phyloP scores from a whole-genome alignment of 1,140 invertebrate species.

The Cotesia glomerata region DNA sequence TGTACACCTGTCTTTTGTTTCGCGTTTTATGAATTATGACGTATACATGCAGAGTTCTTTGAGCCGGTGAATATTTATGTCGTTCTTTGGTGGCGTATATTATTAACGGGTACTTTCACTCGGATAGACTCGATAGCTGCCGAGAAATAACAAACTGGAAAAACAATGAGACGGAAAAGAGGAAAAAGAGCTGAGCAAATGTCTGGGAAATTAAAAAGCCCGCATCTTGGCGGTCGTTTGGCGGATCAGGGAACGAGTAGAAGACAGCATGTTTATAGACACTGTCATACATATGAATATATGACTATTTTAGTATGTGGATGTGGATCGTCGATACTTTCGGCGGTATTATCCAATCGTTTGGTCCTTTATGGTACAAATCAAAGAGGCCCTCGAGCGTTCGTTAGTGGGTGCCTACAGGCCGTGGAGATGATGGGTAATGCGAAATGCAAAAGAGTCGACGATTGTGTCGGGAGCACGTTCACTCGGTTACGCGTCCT shows the following conservation, averaged over 20 bases:
- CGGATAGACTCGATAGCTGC: no score
- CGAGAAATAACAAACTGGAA: no score
- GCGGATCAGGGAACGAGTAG: background rate
- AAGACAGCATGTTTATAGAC: background rate
- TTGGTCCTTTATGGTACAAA: slow-evolving; percentile 24
- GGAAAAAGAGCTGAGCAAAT: background rate
- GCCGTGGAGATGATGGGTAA: slow-evolving; percentile 36
- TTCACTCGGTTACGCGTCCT: slow-evolving; percentile 9
- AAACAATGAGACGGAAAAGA: background rate
- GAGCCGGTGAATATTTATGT: background rate
- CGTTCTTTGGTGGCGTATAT: background rate
- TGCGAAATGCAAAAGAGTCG: slow-evolving; percentile 38
- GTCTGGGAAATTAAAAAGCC: background rate
- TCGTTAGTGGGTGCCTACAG: slow-evolving; percentile 34
- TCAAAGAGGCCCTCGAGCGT: slow-evolving; percentile 23
- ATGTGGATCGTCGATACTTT: slow-evolving; percentile 11
- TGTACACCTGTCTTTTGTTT: slow-evolving; percentile 23
- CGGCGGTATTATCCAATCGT: slow-evolving; percentile 15
- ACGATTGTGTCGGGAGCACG: slow-evolving; percentile 22
- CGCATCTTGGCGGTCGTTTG: slow-evolving; percentile 2
- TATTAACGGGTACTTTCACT: no score
- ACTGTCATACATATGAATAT: background rate
- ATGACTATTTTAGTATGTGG: background rate
- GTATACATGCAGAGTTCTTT: background rate
- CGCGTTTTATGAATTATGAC: slow-evolving; percentile 5